Percentiles rank a stretch among this genome's conserved stretches.
phyloP scores from a whole-genome alignment of 2,888 invertebrate species.

The Caenorhabditis wallacei region DNA sequence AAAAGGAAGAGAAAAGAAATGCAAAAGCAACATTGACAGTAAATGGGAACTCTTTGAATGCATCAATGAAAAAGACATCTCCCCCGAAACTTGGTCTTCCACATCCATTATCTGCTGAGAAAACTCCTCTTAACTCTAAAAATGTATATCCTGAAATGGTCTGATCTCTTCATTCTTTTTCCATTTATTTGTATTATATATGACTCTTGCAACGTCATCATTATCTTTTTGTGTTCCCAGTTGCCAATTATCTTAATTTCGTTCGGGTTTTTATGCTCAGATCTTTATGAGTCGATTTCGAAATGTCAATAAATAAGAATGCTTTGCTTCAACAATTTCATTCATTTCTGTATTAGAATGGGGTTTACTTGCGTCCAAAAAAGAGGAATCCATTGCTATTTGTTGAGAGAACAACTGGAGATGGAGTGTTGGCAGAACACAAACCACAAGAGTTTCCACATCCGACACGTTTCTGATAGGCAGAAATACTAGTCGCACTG shows the following conservation, averaged over 20 bases:
- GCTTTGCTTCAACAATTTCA: conserved; percentile 48
- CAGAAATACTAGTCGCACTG: conserved; percentile 54
- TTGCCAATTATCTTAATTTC: conserved; percentile 47
- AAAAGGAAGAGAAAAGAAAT: conserved; percentile 73
- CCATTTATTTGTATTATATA: conserved; percentile 9
- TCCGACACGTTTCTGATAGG: conserved; percentile 66
- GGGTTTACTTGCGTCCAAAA: conserved; percentile 44
- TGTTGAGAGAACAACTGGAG: conserved; percentile 27
- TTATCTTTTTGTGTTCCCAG: conserved; percentile 34
- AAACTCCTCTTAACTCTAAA: conserved; percentile 48
- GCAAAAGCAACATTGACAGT: conserved; percentile 61
- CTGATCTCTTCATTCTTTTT: conserved; percentile 29
- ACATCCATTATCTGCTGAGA: conserved; percentile 57
- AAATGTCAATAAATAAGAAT: conserved; percentile 47
- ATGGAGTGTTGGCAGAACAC: conserved; percentile 37
- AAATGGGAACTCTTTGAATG: conserved; percentile 28
- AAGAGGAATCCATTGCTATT: conserved; percentile 58
- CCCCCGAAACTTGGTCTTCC: conserved; percentile 44
- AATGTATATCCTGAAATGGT: conserved; percentile 61
- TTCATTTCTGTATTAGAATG: conserved; percentile 9
- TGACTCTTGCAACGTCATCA: background rate
- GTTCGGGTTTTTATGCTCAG: conserved; percentile 37
- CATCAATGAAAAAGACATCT: conserved; percentile 41
- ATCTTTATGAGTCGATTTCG: conserved; percentile 58
- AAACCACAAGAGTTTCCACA: conserved; percentile 67